Evolutionary conservation across 92 coral and sea anemone species (phyloP).

Genomic region (Desmophyllum pertusum): DNA sequence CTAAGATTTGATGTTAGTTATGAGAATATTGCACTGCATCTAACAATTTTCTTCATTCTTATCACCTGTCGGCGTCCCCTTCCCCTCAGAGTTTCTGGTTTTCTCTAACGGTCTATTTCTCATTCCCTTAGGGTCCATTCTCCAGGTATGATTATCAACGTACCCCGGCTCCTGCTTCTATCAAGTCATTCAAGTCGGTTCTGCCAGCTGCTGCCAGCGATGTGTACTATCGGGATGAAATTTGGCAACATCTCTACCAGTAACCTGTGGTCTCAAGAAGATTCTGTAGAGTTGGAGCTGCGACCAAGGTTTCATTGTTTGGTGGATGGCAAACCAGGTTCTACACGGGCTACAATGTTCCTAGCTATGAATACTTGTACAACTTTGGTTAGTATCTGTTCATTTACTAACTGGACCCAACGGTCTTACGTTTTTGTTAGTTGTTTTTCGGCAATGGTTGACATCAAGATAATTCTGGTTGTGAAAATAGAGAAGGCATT

Average conservation of each 20-base stretch:
- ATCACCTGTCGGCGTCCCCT: too few relatives aligned
- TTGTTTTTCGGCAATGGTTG: too few relatives aligned
- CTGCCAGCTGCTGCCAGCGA: conserved; percentile 97
- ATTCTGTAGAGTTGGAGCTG: conserved; percentile 92
- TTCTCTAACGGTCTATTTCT: neutral
- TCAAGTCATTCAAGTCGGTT: conserved; percentile 92
- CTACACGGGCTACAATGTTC: conserved; percentile 95
- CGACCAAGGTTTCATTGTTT: conserved; percentile 95
- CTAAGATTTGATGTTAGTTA: too few relatives aligned
- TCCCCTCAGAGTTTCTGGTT: too few relatives aligned
- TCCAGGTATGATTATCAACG: conserved; percentile 98
- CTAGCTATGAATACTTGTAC: conserved; percentile 90
- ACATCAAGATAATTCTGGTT: too few relatives aligned
- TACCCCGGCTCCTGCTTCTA: conserved; percentile 92
- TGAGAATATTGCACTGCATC: too few relatives aligned
- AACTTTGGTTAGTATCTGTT: conserved; percentile 67
- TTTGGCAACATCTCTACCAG: conserved; percentile 99
- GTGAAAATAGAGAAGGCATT: too few relatives aligned
- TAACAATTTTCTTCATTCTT: too few relatives aligned
- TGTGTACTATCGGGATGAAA: conserved; percentile 97
- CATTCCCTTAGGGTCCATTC: conserved; percentile 83
- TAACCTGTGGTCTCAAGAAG: conserved; percentile 86
- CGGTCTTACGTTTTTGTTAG: too few relatives aligned
- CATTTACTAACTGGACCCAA: too few relatives aligned
- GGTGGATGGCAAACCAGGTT: conserved; percentile 99